Evolutionary conservation across 2,888 invertebrate genomes (phyloP).

Genomic region (Schrankia costaestrigalis): DNA sequence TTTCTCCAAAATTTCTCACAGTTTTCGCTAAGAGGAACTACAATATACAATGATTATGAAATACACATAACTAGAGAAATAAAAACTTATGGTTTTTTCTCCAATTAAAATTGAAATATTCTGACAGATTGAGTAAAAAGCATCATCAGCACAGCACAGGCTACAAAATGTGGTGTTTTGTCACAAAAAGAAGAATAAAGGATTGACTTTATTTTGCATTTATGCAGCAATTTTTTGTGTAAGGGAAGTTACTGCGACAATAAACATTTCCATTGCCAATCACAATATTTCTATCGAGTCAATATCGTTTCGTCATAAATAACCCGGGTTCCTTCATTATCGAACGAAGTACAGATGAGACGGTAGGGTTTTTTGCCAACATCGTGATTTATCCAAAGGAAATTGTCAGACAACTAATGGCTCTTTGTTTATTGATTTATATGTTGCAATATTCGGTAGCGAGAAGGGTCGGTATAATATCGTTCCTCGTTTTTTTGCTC

Average conservation of each 20-base stretch:
- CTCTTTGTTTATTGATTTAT: slow-evolving; percentile 80
- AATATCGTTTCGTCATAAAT: slow-evolving; percentile 39
- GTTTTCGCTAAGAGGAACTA: slow-evolving; percentile 2
- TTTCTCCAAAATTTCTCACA: slow-evolving; percentile 14
- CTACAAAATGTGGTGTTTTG: no score
- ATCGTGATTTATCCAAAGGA: slow-evolving; percentile 77
- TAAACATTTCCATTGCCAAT: no score
- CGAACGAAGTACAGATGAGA: slow-evolving; percentile 43
- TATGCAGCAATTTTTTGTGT: no score
- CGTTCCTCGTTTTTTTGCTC: slow-evolving; percentile 49
- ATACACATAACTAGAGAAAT: no score
- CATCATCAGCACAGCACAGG: no score
- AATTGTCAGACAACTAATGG: slow-evolving; percentile 78
- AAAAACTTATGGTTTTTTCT: no score
- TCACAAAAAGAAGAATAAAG: no score
- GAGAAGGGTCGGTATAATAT: slow-evolving; percentile 60
- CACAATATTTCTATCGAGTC: slow-evolving; percentile 27
- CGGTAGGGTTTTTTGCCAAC: slow-evolving; percentile 57
- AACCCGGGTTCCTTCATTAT: slow-evolving; percentile 56
- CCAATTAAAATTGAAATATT: no score
- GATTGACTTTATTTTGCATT: no score
- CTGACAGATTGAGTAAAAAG: no score
- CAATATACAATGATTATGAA: slow-evolving; percentile 1
- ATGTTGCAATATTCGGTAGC: slow-evolving; percentile 76
- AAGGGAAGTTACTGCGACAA: no score